A percentile compares a stretch with the other conserved stretches of the same genome.
phyloP scores from a whole-genome alignment of 1,140 invertebrate genomes.

The Drosophila baimaii region DNA sequence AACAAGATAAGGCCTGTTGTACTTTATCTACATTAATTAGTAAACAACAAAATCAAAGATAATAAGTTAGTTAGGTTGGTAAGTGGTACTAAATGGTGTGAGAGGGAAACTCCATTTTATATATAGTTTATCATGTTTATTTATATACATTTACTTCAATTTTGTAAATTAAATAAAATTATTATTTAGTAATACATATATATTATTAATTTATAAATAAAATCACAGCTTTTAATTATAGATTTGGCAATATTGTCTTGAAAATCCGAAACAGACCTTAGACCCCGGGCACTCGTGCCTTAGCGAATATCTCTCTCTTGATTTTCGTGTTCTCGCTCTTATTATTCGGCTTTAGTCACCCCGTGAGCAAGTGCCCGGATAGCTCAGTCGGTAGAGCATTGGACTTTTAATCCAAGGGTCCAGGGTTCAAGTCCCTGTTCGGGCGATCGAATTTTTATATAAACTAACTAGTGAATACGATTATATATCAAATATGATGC shows the following conservation, averaged over 20 bases:
- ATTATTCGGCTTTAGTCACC: slow-evolving; percentile 21
- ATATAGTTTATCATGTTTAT: background rate
- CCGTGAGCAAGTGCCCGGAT: slow-evolving; percentile 86
- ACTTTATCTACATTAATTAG: background rate
- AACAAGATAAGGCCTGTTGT: background rate
- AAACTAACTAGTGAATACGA: background rate
- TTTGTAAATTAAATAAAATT: background rate
- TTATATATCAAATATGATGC: too few relatives aligned
- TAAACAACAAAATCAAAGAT: background rate
- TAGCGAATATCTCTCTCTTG: background rate
- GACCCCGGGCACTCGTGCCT: background rate
- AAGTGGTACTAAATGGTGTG: background rate
- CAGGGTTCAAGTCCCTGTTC: slow-evolving; percentile 92
- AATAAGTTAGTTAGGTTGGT: background rate
- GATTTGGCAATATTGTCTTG: too few relatives aligned
- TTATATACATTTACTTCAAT: background rate
- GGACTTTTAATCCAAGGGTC: slow-evolving; percentile 92
- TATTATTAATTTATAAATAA: background rate
- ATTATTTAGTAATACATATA: background rate
- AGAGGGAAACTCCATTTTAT: too few relatives aligned
- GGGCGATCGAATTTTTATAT: slow-evolving; percentile 85
- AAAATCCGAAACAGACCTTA: slow-evolving; percentile 4
- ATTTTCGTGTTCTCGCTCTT: slow-evolving; percentile 5
- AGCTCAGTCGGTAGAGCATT: slow-evolving; percentile 96
- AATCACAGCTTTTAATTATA: background rate